Base-by-base conservation (phyloP, 53 echinoderm and acorn worm genomes). In the Holothuria scabra region DNA sequence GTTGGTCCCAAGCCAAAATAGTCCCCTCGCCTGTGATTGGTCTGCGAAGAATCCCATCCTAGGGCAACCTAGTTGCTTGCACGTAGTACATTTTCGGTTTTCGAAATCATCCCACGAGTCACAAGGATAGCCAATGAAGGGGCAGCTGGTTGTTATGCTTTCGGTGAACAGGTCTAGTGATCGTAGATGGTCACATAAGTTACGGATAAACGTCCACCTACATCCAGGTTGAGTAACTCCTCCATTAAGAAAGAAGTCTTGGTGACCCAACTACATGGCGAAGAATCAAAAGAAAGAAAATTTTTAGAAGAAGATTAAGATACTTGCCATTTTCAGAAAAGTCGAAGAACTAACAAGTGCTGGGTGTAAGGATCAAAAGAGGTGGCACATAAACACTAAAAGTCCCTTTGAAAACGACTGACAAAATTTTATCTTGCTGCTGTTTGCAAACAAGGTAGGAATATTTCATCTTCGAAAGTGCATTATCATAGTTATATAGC, bases 41-140 rank as follows among this genome's bases (percentile, higher is more conserved):
- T 68, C 68, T 2, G 68, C 68, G 68, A 20, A 33, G 68, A 35
- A 68, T 28, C 68, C 68, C 68, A 68, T 31, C n/a, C 68, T 28
- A 68, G 68, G 68, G 19, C 68, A 68, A 33, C 12, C 68, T 12
- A 35, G 20, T 4, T 2, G 11, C 3, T 38, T 30, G 37, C 68
- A 68, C 35, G 28, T 34, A 4, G 12, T 2, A 41, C 69, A 69
- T 69, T 69, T 69, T 21, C 69, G 22, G 34, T 69, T 32, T 21
- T 69, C 69, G 8, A 69, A 69, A 5, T 30, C 69, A 20, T 69
- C 69, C 69, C 69, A 69, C 32, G 32, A 37, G 37, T 34, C 35
- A 34, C 69, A 69, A 9, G 69, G 69, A 4, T 69, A 69, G 22
- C 69, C 69, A 5, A 69, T 32, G 23, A 69, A 69, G 0, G 69